Percentiles rank a stretch among this genome's conserved stretches.
Evolutionary conservation across 1,140 invertebrate species (phyloP).

Genomic region (Mactra quadrangularis): DNA sequence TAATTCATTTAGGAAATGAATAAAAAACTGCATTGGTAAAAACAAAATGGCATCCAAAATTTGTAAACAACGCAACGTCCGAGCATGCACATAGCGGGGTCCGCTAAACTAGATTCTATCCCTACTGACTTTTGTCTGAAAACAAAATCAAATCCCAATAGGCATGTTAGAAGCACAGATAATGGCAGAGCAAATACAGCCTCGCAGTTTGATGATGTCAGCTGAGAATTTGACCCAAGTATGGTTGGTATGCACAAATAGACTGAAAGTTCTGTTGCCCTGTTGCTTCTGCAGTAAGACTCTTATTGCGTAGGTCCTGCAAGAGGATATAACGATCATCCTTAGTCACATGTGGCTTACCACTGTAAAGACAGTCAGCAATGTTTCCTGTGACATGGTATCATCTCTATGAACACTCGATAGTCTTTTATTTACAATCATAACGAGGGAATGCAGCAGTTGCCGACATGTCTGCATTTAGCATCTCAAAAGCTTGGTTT

Average conservation of each 20-base stretch:
- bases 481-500: slow-evolving; percentile 6
- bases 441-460: background rate
- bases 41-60: too few species aligned
- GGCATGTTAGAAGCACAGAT: slow-evolving; percentile 7
- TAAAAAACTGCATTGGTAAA: too few species aligned
- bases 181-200: background rate
- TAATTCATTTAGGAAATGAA: too few species aligned
- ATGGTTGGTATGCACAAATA: background rate
- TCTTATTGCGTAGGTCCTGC: background rate
- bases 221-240: slow-evolving; percentile 6
- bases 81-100: too few species aligned
- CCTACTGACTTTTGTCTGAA: too few species aligned
- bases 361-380: slow-evolving; percentile 4
- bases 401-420: slow-evolving; percentile 4
- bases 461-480: slow-evolving; percentile 11
- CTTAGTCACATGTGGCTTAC: background rate
- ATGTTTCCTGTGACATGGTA: slow-evolving; percentile 6
- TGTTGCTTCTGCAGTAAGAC: slow-evolving; percentile 9
- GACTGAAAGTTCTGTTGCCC: slow-evolving; percentile 5
- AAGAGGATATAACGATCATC: background rate
- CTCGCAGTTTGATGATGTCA: background rate
- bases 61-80: too few species aligned
- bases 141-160: too few species aligned
- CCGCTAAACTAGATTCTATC: too few species aligned
- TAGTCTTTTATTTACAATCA: slow-evolving; percentile 7